Base-by-base conservation (phyloP, 2,113 vertebrate genomes). In the Pelecanus crispus region DNA sequence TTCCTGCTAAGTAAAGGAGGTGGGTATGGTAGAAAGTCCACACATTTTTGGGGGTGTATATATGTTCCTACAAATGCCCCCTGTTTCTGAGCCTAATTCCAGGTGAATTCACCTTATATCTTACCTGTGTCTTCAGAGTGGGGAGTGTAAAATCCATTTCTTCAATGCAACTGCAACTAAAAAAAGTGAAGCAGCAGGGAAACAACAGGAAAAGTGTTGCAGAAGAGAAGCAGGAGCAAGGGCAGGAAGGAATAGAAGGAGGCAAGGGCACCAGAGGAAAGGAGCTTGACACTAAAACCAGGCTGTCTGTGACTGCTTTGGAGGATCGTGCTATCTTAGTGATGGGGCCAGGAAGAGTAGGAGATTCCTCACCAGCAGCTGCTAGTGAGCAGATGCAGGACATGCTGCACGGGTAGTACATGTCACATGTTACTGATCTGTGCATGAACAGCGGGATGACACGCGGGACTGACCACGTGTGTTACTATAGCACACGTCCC, bases 371-470 rank as follows among this genome's bases (percentile, higher is more conserved):
- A 2, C 16, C 44, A 40, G 45, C n/a, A 81, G 40, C n/a, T 56
- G 26, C 29, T 25, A 11, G 74, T 24, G 50, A 73, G 29, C 8
- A 70, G 61, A n/a, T 21, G 17, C 47, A 56, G 58, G 58, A 70
- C 0, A 0, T 42, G n/a, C n/a, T 84, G 59, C 2, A 1, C 63
- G 12, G 11, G 56, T 75, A 72, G 44, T 59, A 56, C 72, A 45
- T 0, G 0, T 17, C 55, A 45, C 47, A 5, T 0, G 4, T 38
- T n/a, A 8, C 52, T 22, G 52, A 25, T 50, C 13, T 36, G 3
- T 40, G 55, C 12, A 0, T 10, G 13, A 62, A 34, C 55, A 67
- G 52, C 2, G 9, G 50, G 71, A 56, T 1, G 4, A 24, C 53
- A 50, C 26, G 3, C 0, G 2, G 56, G 28, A 58, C 74, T 58